Conservation (phyloP, 2,888 invertebrate genomes). For the Ochropleura plecta region DNA sequence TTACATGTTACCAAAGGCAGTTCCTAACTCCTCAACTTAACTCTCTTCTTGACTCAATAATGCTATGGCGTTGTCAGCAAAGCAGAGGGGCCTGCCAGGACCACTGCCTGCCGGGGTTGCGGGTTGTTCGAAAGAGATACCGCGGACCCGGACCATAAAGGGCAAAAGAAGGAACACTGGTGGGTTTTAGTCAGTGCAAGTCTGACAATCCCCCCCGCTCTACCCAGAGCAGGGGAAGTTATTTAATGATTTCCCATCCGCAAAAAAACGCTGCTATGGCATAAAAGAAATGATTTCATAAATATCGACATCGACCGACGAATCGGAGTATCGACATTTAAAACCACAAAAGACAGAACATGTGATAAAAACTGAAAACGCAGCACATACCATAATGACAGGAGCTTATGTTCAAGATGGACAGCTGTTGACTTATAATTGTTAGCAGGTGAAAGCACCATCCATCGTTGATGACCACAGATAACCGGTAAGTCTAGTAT, state of each 20-base stretch:
- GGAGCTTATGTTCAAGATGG: conserved; percentile 40
- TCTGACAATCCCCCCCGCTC: too few species aligned
- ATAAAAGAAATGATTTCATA: too few species aligned
- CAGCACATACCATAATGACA: conserved; percentile 37
- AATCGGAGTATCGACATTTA: conserved; percentile 19
- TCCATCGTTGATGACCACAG: conserved; percentile 51
- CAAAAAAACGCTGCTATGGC: too few species aligned
- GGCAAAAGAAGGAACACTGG: too few species aligned
- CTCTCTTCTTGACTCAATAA: not conserved
- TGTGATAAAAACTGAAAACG: conserved; percentile 40
- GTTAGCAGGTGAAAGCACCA: conserved; percentile 75
- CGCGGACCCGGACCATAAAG: too few species aligned
- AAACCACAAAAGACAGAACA: conserved; percentile 33
- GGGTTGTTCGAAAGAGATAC: too few species aligned
- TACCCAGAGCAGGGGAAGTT: too few species aligned
- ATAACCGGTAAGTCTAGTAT: conserved; percentile 62
- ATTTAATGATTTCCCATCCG: too few species aligned
- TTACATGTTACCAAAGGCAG: not conserved
- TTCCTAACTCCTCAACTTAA: not conserved
- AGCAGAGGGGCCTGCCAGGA: too few species aligned
- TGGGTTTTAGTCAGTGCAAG: too few species aligned
- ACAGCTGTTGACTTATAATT: conserved; percentile 66
- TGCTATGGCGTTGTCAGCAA: too few species aligned
- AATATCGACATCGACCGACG: conserved; percentile 11
- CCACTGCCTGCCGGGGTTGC: too few species aligned